Percentiles rank a stretch among this genome's conserved stretches.
Evolutionary conservation across 2,888 invertebrate genomes (phyloP).

Genomic region (Lasioglossum morio): DNA sequence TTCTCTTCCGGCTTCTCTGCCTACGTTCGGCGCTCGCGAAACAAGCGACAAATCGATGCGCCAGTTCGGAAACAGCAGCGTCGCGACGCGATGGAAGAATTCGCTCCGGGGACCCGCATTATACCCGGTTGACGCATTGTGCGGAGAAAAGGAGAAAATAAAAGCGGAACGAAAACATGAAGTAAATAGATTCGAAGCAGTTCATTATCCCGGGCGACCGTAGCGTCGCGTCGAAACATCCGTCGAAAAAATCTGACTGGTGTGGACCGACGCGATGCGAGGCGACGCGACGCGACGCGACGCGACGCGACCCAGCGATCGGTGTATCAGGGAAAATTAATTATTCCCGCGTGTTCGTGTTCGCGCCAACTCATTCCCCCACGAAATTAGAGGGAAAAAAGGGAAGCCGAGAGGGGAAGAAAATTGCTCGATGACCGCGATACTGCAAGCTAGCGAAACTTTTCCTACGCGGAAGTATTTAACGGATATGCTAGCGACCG

Average conservation of each 20-base stretch:
- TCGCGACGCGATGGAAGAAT: slow-evolving; percentile 25
- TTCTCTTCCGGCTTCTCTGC: background rate
- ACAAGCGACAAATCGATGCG: slow-evolving; percentile 30
- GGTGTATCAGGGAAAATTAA: background rate
- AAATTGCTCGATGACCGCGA: background rate
- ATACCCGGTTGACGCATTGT: background rate
- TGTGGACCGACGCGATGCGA: background rate
- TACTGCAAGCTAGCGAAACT: background rate
- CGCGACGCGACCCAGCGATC: background rate
- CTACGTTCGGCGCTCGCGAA: slow-evolving; percentile 5
- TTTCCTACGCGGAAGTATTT: background rate
- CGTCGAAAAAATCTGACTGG: background rate
- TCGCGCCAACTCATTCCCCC: background rate
- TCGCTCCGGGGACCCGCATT: slow-evolving; percentile 1
- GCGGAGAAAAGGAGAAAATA: background rate
- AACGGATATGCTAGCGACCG: background rate
- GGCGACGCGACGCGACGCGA: background rate
- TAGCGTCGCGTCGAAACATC: background rate
- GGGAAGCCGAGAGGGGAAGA: background rate
- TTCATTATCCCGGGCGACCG: background rate
- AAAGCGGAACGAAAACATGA: background rate
- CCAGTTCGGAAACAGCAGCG: slow-evolving; percentile 22
- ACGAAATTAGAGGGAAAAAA: background rate
- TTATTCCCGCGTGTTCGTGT: background rate
- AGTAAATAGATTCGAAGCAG: slow-evolving; percentile 1